Conservation (phyloP, 2,888 invertebrate genomes). For the Mesorhabditis spiculigera region DNA sequence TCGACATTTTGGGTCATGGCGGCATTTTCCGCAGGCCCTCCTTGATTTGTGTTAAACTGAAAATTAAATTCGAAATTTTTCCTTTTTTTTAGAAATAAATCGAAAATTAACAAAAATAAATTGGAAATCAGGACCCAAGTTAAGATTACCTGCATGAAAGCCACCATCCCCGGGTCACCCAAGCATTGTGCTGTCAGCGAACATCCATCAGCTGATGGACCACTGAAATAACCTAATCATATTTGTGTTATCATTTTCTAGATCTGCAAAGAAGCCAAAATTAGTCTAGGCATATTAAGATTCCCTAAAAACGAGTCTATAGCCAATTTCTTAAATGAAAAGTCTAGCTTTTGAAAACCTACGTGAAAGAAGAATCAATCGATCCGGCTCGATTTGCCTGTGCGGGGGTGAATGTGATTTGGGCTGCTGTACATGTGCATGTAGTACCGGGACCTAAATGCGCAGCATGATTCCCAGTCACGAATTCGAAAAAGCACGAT, state of each 20-base stretch:
- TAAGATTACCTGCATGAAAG: background rate
- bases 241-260: background rate
- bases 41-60: slow-evolving; percentile 4
- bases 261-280: background rate
- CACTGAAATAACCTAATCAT: background rate
- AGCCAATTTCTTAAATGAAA: too few species aligned
- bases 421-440: background rate
- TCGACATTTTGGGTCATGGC: background rate
- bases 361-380: background rate
- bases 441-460: background rate
- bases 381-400: background rate
- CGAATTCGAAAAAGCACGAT: too few species aligned
- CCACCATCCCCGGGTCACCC: background rate
- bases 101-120: background rate
- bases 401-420: background rate
- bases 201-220: background rate
- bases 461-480: too few species aligned
- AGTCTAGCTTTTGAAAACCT: background rate
- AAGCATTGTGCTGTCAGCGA: background rate
- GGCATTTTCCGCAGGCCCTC: slow-evolving; percentile 4
- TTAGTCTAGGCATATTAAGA: too few species aligned
- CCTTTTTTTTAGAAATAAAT: too few species aligned
- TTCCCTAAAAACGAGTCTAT: too few species aligned
- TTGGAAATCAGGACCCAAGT: background rate
- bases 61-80: too few species aligned